These are phyloP conservation scores for Stichodactyla mertensii DNA, from an alignment of 64 coral and sea anemone genomes.

Conservation along the genomic window DNA sequence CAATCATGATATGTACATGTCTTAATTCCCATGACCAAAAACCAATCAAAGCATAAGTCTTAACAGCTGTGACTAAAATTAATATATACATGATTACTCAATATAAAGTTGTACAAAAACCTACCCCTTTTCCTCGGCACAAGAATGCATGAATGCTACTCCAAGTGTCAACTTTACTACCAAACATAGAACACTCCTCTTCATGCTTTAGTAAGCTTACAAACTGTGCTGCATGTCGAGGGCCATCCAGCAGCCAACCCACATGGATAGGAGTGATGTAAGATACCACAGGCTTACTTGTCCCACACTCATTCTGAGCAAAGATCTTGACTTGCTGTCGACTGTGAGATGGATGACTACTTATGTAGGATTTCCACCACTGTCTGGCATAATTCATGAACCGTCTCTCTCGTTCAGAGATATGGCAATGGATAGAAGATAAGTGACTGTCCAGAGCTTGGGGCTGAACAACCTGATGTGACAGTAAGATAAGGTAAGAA, in stretches of 20 bases:
- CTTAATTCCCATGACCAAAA: no score
- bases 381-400: conserved; percentile 24
- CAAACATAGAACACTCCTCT: conserved; percentile 20
- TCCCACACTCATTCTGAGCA: conserved; percentile 18
- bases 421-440: not conserved
- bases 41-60: no score
- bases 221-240: conserved; percentile 18
- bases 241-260: not conserved
- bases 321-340: conserved; percentile 21
- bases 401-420: not conserved
- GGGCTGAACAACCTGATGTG: not conserved
- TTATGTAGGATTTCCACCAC: conserved; percentile 7
- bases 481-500: not conserved
- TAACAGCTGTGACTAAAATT: no score
- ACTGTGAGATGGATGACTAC: not conserved
- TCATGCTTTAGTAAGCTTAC: conserved; percentile 17
- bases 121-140: conserved; percentile 13
- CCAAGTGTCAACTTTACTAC: conserved; percentile 19
- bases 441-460: not conserved
- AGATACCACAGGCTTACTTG: not conserved
- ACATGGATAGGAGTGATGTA: not conserved
- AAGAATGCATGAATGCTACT: conserved; percentile 4
- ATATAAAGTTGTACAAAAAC: not conserved
- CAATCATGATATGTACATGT: no score
- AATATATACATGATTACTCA: no score